phyloP scores from a whole-genome alignment of 2,113 vertebrate genomes.

The Hypocryptadius cinnamomeus region DNA sequence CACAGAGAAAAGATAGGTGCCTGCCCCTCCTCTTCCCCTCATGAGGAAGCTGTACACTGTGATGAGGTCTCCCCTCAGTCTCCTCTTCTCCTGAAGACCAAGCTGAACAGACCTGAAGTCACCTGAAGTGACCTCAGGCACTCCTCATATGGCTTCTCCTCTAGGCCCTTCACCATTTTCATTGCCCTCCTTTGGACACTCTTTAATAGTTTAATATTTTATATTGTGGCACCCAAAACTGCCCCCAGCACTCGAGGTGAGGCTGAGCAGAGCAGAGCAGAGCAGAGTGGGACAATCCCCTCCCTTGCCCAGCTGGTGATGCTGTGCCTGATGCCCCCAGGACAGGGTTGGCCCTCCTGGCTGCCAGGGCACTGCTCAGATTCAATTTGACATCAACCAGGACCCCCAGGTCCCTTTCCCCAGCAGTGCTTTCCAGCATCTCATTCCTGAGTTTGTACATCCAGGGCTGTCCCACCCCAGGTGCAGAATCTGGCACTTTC shows the following conservation, averaged over 20 bases:
- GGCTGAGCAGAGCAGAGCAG: accelerated
- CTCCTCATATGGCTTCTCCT: accelerated
- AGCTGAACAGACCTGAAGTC: neutral
- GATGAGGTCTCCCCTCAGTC: neutral
- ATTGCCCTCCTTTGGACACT: accelerated
- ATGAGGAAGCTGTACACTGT: neutral
- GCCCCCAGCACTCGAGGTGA: neutral
- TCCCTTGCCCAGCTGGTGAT: accelerated
- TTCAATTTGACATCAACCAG: accelerated
- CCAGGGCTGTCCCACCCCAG: neutral
- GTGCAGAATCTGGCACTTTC: neutral
- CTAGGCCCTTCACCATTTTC: neutral
- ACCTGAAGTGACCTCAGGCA: accelerated
- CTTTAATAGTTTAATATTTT: neutral
- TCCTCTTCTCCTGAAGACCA: neutral
- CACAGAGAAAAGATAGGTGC: neutral
- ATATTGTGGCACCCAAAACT: neutral
- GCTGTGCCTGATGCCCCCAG: neutral
- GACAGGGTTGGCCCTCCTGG: accelerated
- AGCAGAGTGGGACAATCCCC: neutral
- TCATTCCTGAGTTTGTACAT: neutral
- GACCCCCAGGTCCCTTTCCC: neutral
- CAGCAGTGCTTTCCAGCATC: neutral
- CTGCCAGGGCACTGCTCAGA: neutral
- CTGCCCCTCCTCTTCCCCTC: neutral